Evolutionary conservation across 1,140 invertebrate species (phyloP).

Genomic region (Calycopis cecrops): DNA sequence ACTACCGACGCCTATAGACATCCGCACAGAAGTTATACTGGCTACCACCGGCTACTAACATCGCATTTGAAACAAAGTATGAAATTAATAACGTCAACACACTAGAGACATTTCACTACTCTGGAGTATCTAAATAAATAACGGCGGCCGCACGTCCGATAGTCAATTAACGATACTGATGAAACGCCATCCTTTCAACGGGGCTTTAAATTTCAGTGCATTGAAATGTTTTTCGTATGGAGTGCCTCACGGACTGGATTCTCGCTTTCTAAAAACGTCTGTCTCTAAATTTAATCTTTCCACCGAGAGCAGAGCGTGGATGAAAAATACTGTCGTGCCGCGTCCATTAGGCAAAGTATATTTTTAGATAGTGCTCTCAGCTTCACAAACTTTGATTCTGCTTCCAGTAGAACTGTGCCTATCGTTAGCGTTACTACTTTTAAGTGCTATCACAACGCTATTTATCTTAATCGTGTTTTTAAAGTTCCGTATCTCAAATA

Average conservation of each 20-base stretch:
- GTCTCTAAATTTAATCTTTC: constrained; percentile 66
- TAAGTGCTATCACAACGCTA: constrained; percentile 25
- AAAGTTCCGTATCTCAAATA: constrained; percentile 8
- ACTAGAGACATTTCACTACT: too few relatives aligned
- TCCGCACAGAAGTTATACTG: too few relatives aligned
- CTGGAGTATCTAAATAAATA: too few relatives aligned
- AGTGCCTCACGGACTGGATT: constrained; percentile 34
- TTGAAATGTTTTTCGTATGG: constrained; percentile 27
- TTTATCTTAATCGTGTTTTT: constrained; percentile 25
- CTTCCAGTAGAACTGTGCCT: constrained; percentile 35
- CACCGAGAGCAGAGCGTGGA: constrained; percentile 44
- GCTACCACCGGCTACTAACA: too few relatives aligned
- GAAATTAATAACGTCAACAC: too few relatives aligned
- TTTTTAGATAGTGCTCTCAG: constrained; percentile 54
- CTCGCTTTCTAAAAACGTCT: constrained; percentile 57
- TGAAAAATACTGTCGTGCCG: constrained; percentile 60
- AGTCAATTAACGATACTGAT: constrained; percentile 4
- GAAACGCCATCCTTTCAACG: constrained; percentile 6
- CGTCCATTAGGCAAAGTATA: constrained; percentile 67
- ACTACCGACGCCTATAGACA: too few relatives aligned
- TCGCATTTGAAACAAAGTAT: too few relatives aligned
- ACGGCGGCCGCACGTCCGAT: neutral
- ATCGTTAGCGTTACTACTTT: constrained; percentile 30
- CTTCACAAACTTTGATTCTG: constrained; percentile 47
- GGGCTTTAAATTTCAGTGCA: constrained; percentile 22